These are phyloP conservation scores for Boleophthalmus pectinirostris DNA, from an alignment of 2,113 vertebrate species.

Conservation along the genomic window DNA sequence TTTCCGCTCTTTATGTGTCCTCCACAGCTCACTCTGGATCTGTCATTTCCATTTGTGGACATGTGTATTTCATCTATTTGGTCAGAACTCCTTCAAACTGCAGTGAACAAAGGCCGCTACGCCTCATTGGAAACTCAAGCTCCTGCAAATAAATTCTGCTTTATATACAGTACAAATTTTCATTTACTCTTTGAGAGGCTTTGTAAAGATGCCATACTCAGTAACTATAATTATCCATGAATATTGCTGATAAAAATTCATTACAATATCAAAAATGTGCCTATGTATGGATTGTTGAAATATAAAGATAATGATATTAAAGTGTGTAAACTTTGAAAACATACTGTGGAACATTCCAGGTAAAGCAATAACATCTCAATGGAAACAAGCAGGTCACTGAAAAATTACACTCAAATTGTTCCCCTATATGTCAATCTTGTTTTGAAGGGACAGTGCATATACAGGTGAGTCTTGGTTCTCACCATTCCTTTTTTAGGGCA, in stretches of 20 bases:
- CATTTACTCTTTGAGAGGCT: neutral
- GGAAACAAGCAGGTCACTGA: too few relatives aligned
- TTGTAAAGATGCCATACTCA: neutral
- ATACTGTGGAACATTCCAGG: too few relatives aligned
- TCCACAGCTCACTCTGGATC: constrained; percentile 20
- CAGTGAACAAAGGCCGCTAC: constrained; percentile 13
- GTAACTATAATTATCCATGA: neutral
- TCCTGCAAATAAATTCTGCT: neutral
- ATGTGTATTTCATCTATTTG: constrained; percentile 18
- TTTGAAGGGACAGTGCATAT: neutral
- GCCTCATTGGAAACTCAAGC: neutral
- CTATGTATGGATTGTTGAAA: too few relatives aligned
- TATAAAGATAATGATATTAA: too few relatives aligned
- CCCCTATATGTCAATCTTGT: neutral
- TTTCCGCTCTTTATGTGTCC: constrained; percentile 67
- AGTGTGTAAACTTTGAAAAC: too few relatives aligned
- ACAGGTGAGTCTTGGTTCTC: constrained; percentile 1
- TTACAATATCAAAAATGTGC: too few relatives aligned
- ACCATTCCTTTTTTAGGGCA: constrained; percentile 52
- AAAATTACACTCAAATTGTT: neutral
- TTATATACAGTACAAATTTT: neutral
- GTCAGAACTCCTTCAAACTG: neutral
- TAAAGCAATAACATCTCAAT: neutral
- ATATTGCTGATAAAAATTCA: neutral
- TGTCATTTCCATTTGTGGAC: constrained; percentile 17